Base-by-base conservation (phyloP, 2,797 vertebrate genomes). In the Spheniscus humboldti region DNA sequence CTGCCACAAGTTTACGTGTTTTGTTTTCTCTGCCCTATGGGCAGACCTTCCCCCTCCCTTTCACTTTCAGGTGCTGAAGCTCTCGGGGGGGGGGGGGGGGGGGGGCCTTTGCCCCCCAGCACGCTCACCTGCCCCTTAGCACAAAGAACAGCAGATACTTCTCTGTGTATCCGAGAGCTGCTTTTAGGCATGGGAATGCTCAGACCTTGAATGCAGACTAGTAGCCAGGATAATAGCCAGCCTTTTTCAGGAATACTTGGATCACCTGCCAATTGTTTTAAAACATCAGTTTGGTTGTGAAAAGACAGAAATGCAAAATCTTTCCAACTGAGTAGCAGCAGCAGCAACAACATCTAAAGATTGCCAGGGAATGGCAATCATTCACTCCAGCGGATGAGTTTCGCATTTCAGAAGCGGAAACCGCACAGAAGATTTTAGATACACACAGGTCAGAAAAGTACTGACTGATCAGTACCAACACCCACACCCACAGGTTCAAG, bases 151-250 rank as follows among this genome's bases (percentile, higher is more conserved):
- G 48, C 28, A 77, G 43, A 13, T 23, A 20, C 50, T 87, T 17
- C 43, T 37, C 68, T 18, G 24, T 0, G 0, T 5, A 13, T 14
- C 67, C 62, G 47, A 39, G 75, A 50, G 24, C 18, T 62, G 43
- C 50, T 43, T 45, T 74, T 7, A 47, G 47, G 33, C 30, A n/a
- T 1, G 3, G 47, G 37, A 85, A 47, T 3, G 12, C 63, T 60
- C 45, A 52, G n/a, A 55, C 18, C 52, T 35, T 13, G 10, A 92
- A 86, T 20, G 16, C 53, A 78, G 31, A 27, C 20, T 18, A 53
- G 24, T 1, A 67, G 22, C 19, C 81, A 68, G 27, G 9, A 18
- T 10, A 43, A 82, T 0, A 81, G 20, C 31, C 19, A n/a, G 31
- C 52, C n/a, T 30, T 73, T 45, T 91, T 53, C 69, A 71, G 57